Conservation (phyloP, 2,797 vertebrate genomes). For the Sarcophilus harrisii region DNA sequence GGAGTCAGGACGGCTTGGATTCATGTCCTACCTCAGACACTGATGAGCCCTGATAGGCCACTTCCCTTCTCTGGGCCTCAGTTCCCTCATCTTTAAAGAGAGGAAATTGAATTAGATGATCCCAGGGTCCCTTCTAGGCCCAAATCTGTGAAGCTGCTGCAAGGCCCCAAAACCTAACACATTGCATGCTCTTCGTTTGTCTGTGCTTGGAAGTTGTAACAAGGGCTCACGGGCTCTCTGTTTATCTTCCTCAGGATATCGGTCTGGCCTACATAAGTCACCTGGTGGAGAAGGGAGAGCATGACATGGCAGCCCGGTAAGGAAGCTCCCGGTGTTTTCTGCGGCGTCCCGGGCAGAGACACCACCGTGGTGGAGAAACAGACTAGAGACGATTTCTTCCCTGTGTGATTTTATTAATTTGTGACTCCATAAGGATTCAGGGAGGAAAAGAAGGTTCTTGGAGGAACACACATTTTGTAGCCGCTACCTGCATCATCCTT, state of each 20-base stretch:
- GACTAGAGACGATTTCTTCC: neutral
- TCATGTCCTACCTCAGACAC: neutral
- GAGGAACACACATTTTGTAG: neutral
- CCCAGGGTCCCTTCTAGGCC: neutral
- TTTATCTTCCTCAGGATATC: constrained; percentile 89
- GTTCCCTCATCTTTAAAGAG: neutral
- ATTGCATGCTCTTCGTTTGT: neutral
- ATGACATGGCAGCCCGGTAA: constrained; percentile 95
- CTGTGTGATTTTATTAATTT: neutral
- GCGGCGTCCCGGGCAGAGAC: neutral
- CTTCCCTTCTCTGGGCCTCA: neutral
- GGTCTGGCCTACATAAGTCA: constrained; percentile 97
- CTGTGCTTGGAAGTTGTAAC: neutral
- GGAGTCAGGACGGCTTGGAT: neutral
- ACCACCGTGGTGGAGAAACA: neutral
- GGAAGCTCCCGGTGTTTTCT: neutral
- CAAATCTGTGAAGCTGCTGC: neutral
- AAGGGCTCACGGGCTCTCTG: constrained; percentile 43
- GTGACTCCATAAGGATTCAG: constrained; percentile 7
- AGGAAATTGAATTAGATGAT: neutral
- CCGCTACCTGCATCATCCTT: neutral
- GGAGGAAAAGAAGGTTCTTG: neutral
- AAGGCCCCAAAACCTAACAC: neutral
- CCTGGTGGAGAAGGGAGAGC: constrained; percentile 94
- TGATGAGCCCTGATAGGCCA: neutral